phyloP scores from a whole-genome alignment of 2,797 vertebrate genomes.

The Prionace glauca region DNA sequence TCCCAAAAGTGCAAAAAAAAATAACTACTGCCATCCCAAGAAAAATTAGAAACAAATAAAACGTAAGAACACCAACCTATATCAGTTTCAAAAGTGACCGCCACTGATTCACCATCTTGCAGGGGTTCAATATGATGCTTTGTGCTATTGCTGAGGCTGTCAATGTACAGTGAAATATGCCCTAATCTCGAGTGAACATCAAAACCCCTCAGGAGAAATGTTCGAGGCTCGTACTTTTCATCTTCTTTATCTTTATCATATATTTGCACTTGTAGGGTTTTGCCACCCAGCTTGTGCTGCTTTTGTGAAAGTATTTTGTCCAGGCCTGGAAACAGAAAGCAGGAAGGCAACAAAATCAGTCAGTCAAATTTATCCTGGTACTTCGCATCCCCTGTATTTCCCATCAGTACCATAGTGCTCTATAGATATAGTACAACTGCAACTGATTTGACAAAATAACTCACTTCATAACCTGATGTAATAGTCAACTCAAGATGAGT shows the following conservation, averaged over 20 bases:
- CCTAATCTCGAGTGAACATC: slow-evolving; percentile 40
- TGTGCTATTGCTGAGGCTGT: slow-evolving; percentile 48
- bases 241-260: slow-evolving; percentile 40
- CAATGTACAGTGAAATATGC: slow-evolving; percentile 46
- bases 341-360: not conserved
- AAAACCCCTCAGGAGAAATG: slow-evolving; percentile 50
- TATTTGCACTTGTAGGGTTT: slow-evolving; percentile 41
- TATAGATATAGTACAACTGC: not conserved
- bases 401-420: not conserved
- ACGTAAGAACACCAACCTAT: slow-evolving; percentile 45
- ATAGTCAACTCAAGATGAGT: not conserved
- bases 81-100: slow-evolving; percentile 50
- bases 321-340: slow-evolving; percentile 42
- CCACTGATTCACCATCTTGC: slow-evolving; percentile 45
- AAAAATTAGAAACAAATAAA: not conserved
- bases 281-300: slow-evolving; percentile 41
- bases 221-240: slow-evolving; percentile 43
- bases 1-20: not conserved
- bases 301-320: slow-evolving; percentile 43
- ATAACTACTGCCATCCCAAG: not conserved
- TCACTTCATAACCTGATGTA: not conserved
- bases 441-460: not conserved
- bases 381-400: not conserved
- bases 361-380: not conserved
- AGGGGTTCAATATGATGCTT: slow-evolving; percentile 49